These are phyloP conservation scores for Lasaia peninsularis DNA, from an alignment of 1,140 invertebrate genomes.

Conservation along the genomic window DNA sequence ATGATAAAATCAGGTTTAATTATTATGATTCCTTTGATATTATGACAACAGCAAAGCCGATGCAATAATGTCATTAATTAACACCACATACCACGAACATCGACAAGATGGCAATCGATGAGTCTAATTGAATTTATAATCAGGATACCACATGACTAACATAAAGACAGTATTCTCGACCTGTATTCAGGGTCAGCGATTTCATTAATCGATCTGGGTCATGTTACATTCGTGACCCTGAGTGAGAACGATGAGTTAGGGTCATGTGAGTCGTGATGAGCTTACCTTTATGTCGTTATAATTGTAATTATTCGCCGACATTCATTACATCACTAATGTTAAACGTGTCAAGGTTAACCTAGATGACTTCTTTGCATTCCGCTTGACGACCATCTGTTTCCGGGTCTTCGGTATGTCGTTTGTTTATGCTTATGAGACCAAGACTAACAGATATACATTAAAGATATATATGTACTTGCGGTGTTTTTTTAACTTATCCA, in stretches of 20 bases:
- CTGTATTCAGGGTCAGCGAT: constrained; percentile 14
- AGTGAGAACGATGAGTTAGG: constrained; percentile 3
- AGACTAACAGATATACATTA: neutral
- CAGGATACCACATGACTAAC: constrained; percentile 10
- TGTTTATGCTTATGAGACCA: constrained; percentile 23
- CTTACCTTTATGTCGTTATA: constrained; percentile 2
- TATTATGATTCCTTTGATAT: neutral
- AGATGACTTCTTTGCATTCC: constrained; percentile 37
- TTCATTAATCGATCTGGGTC: constrained; percentile 15
- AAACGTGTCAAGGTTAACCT: constrained; percentile 57
- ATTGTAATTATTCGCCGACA: constrained; percentile 48
- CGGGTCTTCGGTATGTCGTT: constrained; percentile 36
- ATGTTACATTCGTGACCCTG: constrained; percentile 11
- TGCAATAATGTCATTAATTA: neutral
- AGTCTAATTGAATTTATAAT: constrained; percentile 15
- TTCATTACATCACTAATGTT: constrained; percentile 38
- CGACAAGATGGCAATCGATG: neutral
- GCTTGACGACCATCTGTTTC: constrained; percentile 50
- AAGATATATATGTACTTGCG: neutral
- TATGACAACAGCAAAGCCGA: neutral
- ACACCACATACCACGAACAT: neutral
- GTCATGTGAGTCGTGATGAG: constrained; percentile 12
- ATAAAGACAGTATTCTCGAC: constrained; percentile 5
- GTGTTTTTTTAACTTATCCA: neutral
- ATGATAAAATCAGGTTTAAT: neutral